Conservation (phyloP, 2,113 vertebrate genomes). For the Nematolebias whitei region DNA sequence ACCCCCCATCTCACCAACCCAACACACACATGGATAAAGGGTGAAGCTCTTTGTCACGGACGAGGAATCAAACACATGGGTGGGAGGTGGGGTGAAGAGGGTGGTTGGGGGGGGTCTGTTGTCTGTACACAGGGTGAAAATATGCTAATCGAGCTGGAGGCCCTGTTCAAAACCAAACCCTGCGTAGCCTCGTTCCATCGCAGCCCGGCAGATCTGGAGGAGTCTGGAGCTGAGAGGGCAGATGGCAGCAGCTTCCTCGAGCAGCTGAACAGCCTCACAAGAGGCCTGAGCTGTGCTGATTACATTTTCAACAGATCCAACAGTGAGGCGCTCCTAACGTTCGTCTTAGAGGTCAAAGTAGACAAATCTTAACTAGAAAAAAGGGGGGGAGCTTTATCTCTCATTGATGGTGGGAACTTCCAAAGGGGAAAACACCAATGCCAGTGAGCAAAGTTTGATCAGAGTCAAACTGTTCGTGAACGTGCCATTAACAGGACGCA, state of each 20-base stretch:
- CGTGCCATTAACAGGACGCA: not conserved
- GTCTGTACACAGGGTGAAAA: slow-evolving; percentile 67
- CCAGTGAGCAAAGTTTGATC: not conserved
- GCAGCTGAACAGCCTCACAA: slow-evolving; percentile 56
- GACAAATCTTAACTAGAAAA: not conserved
- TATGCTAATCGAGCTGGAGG: slow-evolving; percentile 73
- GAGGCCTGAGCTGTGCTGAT: slow-evolving; percentile 52
- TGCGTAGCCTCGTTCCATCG: slow-evolving; percentile 52
- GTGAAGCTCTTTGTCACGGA: slow-evolving; percentile 81
- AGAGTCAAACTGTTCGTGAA: not conserved
- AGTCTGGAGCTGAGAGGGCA: slow-evolving; percentile 65
- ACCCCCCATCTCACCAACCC: slow-evolving; percentile 60
- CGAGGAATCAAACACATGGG: slow-evolving; percentile 82
- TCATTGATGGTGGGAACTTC: not conserved
- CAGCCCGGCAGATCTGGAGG: slow-evolving; percentile 56
- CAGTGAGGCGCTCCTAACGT: not conserved
- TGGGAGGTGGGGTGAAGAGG: slow-evolving; percentile 19
- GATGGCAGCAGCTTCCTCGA: slow-evolving; percentile 53
- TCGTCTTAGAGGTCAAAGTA: slow-evolving; percentile 9
- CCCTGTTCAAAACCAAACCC: slow-evolving; percentile 60
- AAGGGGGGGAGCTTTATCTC: not conserved
- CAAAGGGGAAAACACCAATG: not conserved
- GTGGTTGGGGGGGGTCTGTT: slow-evolving; percentile 39
- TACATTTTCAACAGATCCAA: slow-evolving; percentile 33
- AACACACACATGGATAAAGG: slow-evolving; percentile 75